phyloP scores from a whole-genome alignment of 2,797 vertebrate genomes.

The Yasuhikotakia modesta region DNA sequence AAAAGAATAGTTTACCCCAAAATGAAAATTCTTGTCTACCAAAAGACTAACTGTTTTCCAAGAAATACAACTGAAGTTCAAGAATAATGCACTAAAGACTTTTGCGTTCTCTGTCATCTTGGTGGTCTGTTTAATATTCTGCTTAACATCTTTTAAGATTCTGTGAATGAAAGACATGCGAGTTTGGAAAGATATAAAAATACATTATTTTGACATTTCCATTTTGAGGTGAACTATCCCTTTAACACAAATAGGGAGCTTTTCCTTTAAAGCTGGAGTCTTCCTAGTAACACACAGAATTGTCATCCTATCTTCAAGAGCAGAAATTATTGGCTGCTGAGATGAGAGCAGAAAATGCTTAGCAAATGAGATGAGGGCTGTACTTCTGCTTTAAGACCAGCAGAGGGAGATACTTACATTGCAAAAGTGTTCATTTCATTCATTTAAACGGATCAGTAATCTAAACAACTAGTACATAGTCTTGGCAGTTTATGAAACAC shows the following conservation, averaged over 20 bases:
- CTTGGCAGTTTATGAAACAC: constrained; percentile 14
- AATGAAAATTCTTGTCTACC: neutral
- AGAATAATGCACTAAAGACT: too few relatives aligned
- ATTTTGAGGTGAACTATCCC: neutral
- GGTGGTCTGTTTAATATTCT: too few relatives aligned
- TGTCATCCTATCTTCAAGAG: constrained; percentile 57
- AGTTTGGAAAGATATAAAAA: neutral
- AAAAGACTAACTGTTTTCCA: neutral
- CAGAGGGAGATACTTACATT: constrained; percentile 52
- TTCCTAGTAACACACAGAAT: constrained; percentile 69
- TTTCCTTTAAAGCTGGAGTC: constrained; percentile 50
- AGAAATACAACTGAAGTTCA: too few relatives aligned
- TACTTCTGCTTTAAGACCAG: constrained; percentile 27
- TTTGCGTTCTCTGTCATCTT: too few relatives aligned
- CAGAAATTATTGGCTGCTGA: constrained; percentile 66
- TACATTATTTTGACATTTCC: neutral
- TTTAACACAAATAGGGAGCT: constrained; percentile 9
- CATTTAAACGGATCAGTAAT: neutral
- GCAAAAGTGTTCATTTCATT: neutral
- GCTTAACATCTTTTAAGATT: neutral
- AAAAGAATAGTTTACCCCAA: neutral
- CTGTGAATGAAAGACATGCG: neutral
- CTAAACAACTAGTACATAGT: constrained; percentile 7
- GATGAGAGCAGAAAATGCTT: constrained; percentile 50
- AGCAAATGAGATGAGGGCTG: constrained; percentile 64